Conservation (phyloP, 2,113 vertebrate genomes). For the Notarius quadriscutis region DNA sequence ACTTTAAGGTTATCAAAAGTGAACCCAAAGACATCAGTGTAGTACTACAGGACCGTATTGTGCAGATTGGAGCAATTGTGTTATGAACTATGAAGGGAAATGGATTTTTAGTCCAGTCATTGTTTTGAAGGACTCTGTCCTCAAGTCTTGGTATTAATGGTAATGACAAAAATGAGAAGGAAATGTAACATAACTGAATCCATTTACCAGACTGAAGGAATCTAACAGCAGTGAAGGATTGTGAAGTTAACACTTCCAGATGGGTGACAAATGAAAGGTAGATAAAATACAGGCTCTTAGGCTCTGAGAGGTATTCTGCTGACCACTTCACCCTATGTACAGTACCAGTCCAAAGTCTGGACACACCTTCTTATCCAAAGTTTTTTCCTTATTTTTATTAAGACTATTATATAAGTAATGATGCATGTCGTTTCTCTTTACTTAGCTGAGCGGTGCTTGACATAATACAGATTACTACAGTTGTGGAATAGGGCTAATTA, state of each 20-base stretch:
- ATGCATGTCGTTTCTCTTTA: too few relatives aligned
- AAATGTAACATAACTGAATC: not conserved
- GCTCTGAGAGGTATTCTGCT: not conserved
- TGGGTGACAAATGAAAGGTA: not conserved
- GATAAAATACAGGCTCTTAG: not conserved
- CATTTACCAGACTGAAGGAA: conserved; percentile 14
- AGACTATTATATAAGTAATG: too few relatives aligned
- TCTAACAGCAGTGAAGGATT: not conserved
- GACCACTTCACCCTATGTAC: not conserved
- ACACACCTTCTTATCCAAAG: too few relatives aligned
- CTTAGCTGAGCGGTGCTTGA: too few relatives aligned
- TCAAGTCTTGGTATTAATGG: not conserved
- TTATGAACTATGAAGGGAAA: conserved; percentile 29
- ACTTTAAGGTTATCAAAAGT: conserved; percentile 7
- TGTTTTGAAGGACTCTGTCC: not conserved
- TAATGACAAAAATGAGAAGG: not conserved
- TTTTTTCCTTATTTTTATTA: too few relatives aligned
- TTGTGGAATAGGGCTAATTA: too few relatives aligned
- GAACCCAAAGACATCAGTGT: not conserved
- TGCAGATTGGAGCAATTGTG: not conserved
- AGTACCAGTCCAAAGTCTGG: too few relatives aligned
- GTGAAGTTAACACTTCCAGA: not conserved
- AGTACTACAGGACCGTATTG: not conserved
- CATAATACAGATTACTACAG: too few relatives aligned
- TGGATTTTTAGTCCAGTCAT: not conserved